phyloP scores from a whole-genome alignment of 2,888 invertebrate genomes.

The Pristionchus exspectatus region DNA sequence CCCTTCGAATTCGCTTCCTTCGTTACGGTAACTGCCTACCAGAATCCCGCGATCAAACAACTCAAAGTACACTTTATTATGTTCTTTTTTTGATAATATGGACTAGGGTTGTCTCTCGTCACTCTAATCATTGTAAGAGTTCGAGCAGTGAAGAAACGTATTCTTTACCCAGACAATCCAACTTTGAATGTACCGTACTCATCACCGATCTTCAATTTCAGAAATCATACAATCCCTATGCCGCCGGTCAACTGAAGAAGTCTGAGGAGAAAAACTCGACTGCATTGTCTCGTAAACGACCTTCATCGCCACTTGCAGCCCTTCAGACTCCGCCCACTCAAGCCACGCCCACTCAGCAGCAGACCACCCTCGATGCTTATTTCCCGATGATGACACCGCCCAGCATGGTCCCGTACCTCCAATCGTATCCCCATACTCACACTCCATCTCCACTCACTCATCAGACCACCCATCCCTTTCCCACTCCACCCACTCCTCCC shows the following conservation, averaged over 20 bases:
- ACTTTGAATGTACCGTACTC: not conserved
- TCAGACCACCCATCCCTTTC: not conserved
- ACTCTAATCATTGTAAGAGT: too few relatives aligned
- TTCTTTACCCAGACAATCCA: not conserved
- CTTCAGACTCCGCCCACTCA: not conserved
- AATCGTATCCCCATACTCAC: too few relatives aligned
- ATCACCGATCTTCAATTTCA: not conserved
- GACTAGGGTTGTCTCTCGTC: too few relatives aligned
- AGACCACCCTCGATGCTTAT: not conserved
- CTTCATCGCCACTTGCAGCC: not conserved
- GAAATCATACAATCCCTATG: not conserved
- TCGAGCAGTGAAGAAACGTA: too few relatives aligned
- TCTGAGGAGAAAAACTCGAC: not conserved
- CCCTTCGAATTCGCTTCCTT: slow-evolving; percentile 1
- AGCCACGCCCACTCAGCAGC: not conserved
- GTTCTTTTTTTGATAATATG: not conserved
- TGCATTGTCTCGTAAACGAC: not conserved
- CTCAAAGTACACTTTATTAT: not conserved
- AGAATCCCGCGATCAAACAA: not conserved
- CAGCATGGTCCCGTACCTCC: not conserved
- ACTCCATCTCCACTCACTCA: not conserved
- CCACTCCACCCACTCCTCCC: not conserved
- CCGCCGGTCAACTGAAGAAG: not conserved
- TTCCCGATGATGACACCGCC: not conserved
- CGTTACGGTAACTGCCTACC: slow-evolving; percentile 43